phyloP scores from a whole-genome alignment of 2,797 vertebrate genomes.

The Cottoperca gobio region DNA sequence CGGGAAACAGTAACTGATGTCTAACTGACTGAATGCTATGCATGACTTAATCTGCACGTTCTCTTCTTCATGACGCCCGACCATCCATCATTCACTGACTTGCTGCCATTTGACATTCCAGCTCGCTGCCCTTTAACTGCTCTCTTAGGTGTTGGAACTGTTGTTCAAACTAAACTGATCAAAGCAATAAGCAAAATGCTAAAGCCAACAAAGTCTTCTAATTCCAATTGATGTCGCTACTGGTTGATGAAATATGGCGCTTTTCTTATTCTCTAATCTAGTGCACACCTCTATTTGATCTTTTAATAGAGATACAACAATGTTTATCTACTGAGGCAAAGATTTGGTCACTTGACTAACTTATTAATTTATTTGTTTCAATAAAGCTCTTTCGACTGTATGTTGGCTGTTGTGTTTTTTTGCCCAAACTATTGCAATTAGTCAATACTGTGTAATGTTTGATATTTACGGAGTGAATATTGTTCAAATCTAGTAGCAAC shows the following conservation, averaged over 20 bases:
- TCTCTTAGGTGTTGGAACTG: constrained; percentile 68
- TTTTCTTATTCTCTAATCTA: constrained; percentile 74
- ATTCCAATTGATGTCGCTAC: constrained; percentile 64
- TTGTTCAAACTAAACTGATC: constrained; percentile 67
- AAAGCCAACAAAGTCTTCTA: constrained; percentile 77
- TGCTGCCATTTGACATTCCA: constrained; percentile 83
- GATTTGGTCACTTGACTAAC: constrained; percentile 94
- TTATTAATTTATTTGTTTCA: constrained; percentile 97
- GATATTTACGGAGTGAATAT: background rate
- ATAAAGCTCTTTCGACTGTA: constrained; percentile 92
- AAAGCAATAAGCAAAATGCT: constrained; percentile 81
- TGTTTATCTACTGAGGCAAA: constrained; percentile 79
- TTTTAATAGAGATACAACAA: constrained; percentile 63
- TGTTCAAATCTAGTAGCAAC: background rate
- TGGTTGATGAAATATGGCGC: constrained; percentile 59
- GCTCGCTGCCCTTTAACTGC: constrained; percentile 74
- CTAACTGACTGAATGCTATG: constrained; percentile 78
- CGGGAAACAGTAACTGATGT: constrained; percentile 68
- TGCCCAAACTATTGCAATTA: background rate
- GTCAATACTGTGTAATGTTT: background rate
- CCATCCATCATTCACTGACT: constrained; percentile 68
- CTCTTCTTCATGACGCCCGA: constrained; percentile 45
- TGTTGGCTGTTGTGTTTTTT: constrained; percentile 19
- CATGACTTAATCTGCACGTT: constrained; percentile 84
- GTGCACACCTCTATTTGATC: constrained; percentile 73